These are phyloP conservation scores for Heteractis magnifica DNA, from an alignment of 92 coral and sea anemone genomes.

Conservation along the genomic window DNA sequence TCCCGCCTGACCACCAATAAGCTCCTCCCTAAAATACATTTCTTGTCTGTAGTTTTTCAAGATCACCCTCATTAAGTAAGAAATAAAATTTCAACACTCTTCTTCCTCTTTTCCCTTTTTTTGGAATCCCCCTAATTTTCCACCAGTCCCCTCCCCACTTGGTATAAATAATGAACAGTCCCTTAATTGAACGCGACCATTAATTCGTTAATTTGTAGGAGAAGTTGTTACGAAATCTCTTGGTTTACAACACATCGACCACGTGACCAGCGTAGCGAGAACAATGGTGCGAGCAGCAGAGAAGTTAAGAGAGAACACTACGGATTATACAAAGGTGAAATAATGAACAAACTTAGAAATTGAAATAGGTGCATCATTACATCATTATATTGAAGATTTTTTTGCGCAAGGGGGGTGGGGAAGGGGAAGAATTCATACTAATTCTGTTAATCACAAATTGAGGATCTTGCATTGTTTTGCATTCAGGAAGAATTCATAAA, in stretches of 20 bases:
- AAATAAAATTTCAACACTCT: too few species aligned
- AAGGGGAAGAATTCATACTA: neutral
- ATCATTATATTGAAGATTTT: neutral
- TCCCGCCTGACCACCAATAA: too few species aligned
- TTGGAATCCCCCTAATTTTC: too few species aligned
- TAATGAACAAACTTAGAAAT: neutral
- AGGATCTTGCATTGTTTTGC: neutral
- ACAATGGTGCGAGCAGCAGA: constrained; percentile 43
- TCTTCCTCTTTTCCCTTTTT: too few species aligned
- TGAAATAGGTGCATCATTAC: neutral
- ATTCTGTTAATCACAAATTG: neutral
- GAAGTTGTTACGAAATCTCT: constrained; percentile 40
- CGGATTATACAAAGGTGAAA: constrained; percentile 19
- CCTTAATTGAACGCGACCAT: neutral
- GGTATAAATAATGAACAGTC: neutral
- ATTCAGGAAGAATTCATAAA: constrained; percentile 9
- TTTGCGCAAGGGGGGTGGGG: too few species aligned
- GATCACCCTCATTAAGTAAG: too few species aligned
- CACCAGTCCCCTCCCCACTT: neutral
- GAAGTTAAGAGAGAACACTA: constrained; percentile 22
- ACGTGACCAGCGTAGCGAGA: constrained; percentile 38
- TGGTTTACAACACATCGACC: constrained; percentile 43
- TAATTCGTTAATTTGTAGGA: constrained; percentile 23
- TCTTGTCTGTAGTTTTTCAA: neutral
- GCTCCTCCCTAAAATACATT: too few species aligned